Base-by-base conservation (phyloP, 2,797 vertebrate species). In the Myotis planiceps region DNA sequence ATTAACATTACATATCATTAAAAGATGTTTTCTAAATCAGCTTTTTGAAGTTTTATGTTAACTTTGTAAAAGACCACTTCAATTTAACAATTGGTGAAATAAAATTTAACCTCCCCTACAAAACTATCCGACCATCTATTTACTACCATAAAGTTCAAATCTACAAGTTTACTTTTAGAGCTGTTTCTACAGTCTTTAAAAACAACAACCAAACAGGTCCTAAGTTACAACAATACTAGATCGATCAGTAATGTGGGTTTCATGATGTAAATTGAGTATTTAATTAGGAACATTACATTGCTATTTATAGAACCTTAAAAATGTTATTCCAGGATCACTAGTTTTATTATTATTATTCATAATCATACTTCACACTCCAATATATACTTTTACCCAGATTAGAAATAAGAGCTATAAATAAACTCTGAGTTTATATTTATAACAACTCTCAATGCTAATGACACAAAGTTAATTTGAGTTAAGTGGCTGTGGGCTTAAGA, bases 31-130 rank as follows among this genome's bases (percentile, higher is more conserved):
- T 78, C 63, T 78, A 96, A 95, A 63, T 34, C 69, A 78, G 51
- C 45, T 94, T 90, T 97, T 91, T 58, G 45, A 96, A 95, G 29
- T 88, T 94, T 89, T 39, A 84, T 60, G 27, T 92, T 88, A 97
- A 92, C 53, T 96, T 75, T 93, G 7, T 82, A 96, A 93, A 94
- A 93, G 55, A 49, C 14, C 13, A 92, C 69, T 63, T 91, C 76
- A 80, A 96, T 27, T 94, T 88, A 94, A 95, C 25, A 95, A 93
- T 96, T 6, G 89, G 53, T 85, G 32, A 96, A 74, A 94, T 90
- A 95, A 51, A 87, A 88, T 82, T 58, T 95, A 29, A 80, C 68
- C n/a, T 83, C 63, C n/a, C 15, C 29, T 81, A 60, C 18, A 97
- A 94, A 97, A 87, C 25, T 5, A 89, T 69, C 13, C 39, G 92